Conservation (phyloP, 2,113 vertebrate species). For the Phasianus colchicus region DNA sequence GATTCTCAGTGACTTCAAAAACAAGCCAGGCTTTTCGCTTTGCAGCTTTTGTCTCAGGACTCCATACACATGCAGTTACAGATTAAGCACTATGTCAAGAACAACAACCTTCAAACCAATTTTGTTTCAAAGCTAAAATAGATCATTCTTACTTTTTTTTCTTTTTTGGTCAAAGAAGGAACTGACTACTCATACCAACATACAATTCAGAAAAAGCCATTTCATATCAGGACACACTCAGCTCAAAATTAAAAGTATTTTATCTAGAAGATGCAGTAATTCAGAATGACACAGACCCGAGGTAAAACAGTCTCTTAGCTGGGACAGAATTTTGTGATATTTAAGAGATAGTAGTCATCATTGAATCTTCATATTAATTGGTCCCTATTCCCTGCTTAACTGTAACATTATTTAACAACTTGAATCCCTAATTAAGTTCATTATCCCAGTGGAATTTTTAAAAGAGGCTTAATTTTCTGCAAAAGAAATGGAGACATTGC, state of each 20-base stretch:
- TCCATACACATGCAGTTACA: not conserved
- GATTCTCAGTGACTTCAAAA: not conserved
- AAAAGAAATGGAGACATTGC: not conserved
- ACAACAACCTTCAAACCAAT: not conserved
- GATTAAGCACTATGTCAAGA: not conserved
- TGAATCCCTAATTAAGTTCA: constrained; percentile 59
- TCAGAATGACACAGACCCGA: not conserved
- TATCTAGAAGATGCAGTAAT: not conserved
- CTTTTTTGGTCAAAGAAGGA: not conserved
- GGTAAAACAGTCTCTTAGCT: not conserved
- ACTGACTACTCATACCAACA: not conserved
- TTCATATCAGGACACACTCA: not conserved
- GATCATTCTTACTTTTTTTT: not conserved
- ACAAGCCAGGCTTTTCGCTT: not conserved
- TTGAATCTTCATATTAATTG: not conserved
- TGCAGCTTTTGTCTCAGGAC: not conserved
- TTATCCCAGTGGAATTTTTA: constrained; percentile 50
- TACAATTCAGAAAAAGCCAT: not conserved
- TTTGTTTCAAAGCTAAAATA: not conserved
- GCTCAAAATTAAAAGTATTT: not conserved
- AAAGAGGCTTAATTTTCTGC: constrained; percentile 61
- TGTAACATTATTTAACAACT: constrained; percentile 52
- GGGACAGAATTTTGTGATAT: not conserved
- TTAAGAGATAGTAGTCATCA: not conserved
- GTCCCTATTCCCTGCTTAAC: constrained; percentile 32